phyloP scores from a whole-genome alignment of 2,113 vertebrate genomes.

The Phalacrocorax carbo region DNA sequence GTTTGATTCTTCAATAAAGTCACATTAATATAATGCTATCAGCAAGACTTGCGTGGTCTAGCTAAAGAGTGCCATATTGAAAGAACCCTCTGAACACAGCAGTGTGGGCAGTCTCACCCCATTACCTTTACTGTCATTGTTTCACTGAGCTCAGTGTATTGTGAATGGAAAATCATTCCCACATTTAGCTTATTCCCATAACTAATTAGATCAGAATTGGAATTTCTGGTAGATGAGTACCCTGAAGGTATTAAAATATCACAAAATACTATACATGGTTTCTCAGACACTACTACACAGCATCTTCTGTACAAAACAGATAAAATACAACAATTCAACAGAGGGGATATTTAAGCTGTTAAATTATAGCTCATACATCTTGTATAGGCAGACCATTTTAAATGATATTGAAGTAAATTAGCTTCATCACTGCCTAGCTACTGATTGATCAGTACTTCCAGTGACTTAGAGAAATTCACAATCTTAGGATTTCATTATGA shows the following conservation, averaged over 20 bases:
- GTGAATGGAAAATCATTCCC: slow-evolving; percentile 34
- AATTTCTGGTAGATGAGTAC: neutral
- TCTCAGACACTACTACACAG: neutral
- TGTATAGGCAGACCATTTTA: neutral
- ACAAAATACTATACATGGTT: neutral
- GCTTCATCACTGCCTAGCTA: neutral
- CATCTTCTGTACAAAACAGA: neutral
- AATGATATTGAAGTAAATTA: neutral
- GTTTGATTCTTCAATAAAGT: neutral
- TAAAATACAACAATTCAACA: neutral
- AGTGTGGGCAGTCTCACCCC: neutral
- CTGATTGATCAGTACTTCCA: neutral
- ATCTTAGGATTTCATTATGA: neutral
- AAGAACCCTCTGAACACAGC: neutral
- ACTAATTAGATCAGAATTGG: slow-evolving; percentile 48
- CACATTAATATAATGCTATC: neutral
- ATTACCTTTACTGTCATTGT: slow-evolving; percentile 1
- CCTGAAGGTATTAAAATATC: slow-evolving; percentile 28
- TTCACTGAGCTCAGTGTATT: neutral
- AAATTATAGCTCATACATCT: neutral
- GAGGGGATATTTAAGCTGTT: neutral
- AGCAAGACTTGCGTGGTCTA: neutral
- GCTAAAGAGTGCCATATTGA: neutral
- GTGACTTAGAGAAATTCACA: neutral
- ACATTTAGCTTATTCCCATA: slow-evolving; percentile 15